These are phyloP conservation scores for Ramphastos sulfuratus DNA, from an alignment of 2,113 vertebrate genomes.

Conservation along the genomic window DNA sequence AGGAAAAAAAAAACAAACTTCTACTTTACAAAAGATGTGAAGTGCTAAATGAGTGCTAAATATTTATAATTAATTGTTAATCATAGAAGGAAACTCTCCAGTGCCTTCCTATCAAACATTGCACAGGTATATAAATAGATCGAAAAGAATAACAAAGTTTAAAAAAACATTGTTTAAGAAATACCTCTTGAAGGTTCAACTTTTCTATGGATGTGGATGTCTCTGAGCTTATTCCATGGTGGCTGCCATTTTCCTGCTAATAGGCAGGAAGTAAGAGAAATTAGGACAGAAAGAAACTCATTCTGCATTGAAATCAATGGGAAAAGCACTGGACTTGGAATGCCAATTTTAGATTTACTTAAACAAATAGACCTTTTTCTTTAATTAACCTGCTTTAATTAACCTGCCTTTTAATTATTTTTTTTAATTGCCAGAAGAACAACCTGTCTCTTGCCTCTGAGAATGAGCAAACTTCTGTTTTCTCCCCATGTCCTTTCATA, in stretches of 20 bases:
- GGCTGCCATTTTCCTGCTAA: conserved; percentile 76
- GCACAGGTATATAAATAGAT: conserved; percentile 69
- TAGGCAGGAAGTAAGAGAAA: conserved; percentile 76
- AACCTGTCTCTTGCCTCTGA: background rate
- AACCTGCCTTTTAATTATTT: background rate
- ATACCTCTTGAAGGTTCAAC: conserved; percentile 78
- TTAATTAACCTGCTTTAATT: background rate
- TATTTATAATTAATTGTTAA: conserved; percentile 63
- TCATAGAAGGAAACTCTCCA: conserved; percentile 51
- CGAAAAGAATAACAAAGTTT: conserved; percentile 66
- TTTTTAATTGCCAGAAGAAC: background rate
- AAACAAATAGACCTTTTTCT: background rate
- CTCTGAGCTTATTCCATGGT: conserved; percentile 75
- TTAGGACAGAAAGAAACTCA: conserved; percentile 74
- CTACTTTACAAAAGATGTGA: conserved; percentile 53
- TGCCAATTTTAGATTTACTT: conserved; percentile 45
- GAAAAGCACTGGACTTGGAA: conserved; percentile 53
- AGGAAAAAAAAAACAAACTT: conserved; percentile 40
- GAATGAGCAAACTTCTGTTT: background rate
- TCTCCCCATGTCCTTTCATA: background rate
- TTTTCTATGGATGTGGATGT: conserved; percentile 75
- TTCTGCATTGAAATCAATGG: conserved; percentile 73
- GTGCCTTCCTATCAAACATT: conserved; percentile 66
- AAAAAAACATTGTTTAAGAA: conserved; percentile 74
- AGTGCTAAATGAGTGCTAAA: conserved; percentile 48